phyloP scores from a whole-genome alignment of 2,113 vertebrate genomes.

The Zosterops pallidus region DNA sequence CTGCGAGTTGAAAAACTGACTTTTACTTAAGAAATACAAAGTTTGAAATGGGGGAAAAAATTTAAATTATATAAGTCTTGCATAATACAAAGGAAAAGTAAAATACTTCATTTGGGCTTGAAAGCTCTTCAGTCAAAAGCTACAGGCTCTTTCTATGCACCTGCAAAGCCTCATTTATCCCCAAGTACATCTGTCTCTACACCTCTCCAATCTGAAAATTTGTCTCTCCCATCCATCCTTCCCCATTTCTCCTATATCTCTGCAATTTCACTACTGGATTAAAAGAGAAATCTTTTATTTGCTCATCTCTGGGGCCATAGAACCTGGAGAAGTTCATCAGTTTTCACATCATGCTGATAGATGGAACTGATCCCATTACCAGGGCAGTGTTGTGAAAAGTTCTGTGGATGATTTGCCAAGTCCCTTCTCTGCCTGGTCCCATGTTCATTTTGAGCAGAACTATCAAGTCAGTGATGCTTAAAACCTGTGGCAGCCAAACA shows the following conservation, averaged over 20 bases:
- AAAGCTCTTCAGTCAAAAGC: neutral
- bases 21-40: neutral
- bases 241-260: fast-evolving
- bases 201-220: neutral
- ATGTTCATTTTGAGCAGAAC: neutral
- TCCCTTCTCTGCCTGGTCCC: neutral
- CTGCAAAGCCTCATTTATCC: neutral
- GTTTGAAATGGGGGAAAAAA: neutral
- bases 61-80: neutral
- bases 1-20: neutral
- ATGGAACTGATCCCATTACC: neutral
- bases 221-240: no score
- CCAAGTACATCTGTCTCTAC: neutral
- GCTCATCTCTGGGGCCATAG: fast-evolving
- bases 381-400: neutral
- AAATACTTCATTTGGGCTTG: neutral
- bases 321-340: neutral
- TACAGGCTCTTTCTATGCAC: neutral
- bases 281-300: neutral
- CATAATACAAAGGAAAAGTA: neutral
- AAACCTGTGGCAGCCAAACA: neutral
- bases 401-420: neutral
- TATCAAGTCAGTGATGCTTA: neutral
- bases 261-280: neutral
- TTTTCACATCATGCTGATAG: neutral